Evolutionary conservation across 23 tunicate species (phyloP), one percentile per base, ranked within the genome.

Genomic region (Phallusia fumigata): DNA sequence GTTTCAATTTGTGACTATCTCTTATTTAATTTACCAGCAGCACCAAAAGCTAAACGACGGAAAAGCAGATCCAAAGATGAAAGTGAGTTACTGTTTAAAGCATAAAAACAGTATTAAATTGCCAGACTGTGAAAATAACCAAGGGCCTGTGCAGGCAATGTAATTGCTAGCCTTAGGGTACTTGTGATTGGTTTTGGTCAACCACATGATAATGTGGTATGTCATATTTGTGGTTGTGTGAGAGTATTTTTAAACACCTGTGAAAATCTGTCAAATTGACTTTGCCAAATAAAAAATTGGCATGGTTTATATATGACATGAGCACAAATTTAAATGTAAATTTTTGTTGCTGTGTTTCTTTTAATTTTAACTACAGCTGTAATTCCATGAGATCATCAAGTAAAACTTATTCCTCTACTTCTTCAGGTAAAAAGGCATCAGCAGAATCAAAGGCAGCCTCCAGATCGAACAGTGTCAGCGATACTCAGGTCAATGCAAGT

Each of bases 21-120:
- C n/a, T n/a, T 16, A 8, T 58, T 22, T 58, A 58, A 6, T 58
- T 33, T 73, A 73, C 32, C 75, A 86, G 90, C 91, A 15, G 91
- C 78, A 10, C 87, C 97, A 35, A 92, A 87, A 73, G 33, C 82
- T 18, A 92, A 92, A 78, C 81, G 97, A 51, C 34, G 92, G 31
- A 93, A 93, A 81, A 93, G 92, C 78, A 84, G 81, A 78, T 93
- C 97, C 15, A 93, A 93, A 81, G 97, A 93, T 53, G 97, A 93
- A 34, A 69, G 92, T 88, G 51, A 88, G 92, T 83, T 34, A 69
- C 33, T 15, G 31, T 69, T 11, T 15, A 19, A 30, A 74, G 40
- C 28, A 22, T 6, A 58, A 58, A 24, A 22, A 58, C 16, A 22
- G 69, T 16, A 58, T 6, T 58, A 58, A 58, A 58, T 58, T 58